Evolutionary conservation across 2,888 invertebrate genomes (phyloP), one percentile per base, ranked within the genome.

Genomic region (Cephus sareptanus): DNA sequence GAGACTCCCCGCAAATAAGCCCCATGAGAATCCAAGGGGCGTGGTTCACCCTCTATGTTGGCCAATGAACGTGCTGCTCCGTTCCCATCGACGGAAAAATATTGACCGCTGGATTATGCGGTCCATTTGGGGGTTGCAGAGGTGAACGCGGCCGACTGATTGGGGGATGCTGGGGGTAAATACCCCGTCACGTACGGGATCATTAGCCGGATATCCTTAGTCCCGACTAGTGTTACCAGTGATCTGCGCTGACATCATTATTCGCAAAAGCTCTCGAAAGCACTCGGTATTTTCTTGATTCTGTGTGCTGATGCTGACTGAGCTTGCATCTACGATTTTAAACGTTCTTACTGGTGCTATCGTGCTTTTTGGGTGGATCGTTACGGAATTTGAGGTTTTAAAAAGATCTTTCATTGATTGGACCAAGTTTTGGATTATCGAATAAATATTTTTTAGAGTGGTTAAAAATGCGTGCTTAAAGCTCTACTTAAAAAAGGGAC

Each of bases 71-170:
- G 56, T 9, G 56, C 56, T 15, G 56, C 56, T 56, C 15, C 56
- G 56, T 56, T 56, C 56, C 23, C 56, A 56, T 74, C 81, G 83
- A 82, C 83, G 88, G 89, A 91, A 91, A 91, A 91, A 91, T 90
- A 91, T 91, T 89, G 91, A 90, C 91, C 91, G 88, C 83, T 86
- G 86, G 86, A 89, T 90, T 87, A 88, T 88, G 89, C 88, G 90
- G 90, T 90, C 90, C 90, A 90, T 91, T 90, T 90, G 88, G 90
- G 90, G 89, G 88, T 88, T 89, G 89, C 86, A 86, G 89, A 87
- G 90, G 89, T 89, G 88, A 89, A 87, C 85, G 75, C 74, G 75
- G 82, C 80, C 78, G 79, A 82, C 80, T 82, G 85, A 84, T 85
- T 85, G 85, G 82, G 81, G 81, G 80, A 81, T 81, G 82, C 84